Conservation (phyloP, 2,113 vertebrate species). For the Stomatorhinus ivindoensis region DNA sequence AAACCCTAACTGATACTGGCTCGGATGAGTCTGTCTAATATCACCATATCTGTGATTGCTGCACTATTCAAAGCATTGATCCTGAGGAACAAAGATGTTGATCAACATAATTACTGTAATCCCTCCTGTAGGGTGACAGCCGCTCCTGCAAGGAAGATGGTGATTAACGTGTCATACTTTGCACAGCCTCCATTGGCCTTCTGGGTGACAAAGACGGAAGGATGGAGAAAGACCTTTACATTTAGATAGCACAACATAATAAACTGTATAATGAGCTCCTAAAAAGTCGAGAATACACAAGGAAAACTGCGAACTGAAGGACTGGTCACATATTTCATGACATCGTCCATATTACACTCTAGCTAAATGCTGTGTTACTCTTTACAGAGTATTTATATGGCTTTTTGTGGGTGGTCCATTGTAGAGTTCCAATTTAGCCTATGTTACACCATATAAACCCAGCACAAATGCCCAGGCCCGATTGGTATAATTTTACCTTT, state of each 20-base stretch:
- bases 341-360: background rate
- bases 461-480: background rate
- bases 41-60: conserved; percentile 37
- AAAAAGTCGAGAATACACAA: background rate
- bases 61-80: conserved; percentile 56
- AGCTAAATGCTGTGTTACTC: background rate
- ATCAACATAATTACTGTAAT: conserved; percentile 65
- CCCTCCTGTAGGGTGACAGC: conserved; percentile 41
- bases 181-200: conserved; percentile 33
- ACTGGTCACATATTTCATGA: background rate
- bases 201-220: conserved; percentile 39
- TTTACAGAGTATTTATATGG: background rate
- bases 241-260: background rate
- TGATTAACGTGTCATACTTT: conserved; percentile 56
- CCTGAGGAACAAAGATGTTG: conserved; percentile 59
- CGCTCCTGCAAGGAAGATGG: conserved; percentile 42
- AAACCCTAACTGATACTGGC: conserved; percentile 51
- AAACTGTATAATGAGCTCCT: too few species aligned
- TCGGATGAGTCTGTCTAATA: conserved; percentile 40
- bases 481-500: background rate
- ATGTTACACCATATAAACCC: background rate
- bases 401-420: background rate
- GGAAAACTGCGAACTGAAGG: background rate
- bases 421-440: background rate
- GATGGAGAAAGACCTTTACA: background rate